Percentiles rank a stretch among this genome's conserved stretches.
Conservation (phyloP, 30 jellyfish, hydroid and myxozoan species). For the Clytia hemisphaerica region DNA sequence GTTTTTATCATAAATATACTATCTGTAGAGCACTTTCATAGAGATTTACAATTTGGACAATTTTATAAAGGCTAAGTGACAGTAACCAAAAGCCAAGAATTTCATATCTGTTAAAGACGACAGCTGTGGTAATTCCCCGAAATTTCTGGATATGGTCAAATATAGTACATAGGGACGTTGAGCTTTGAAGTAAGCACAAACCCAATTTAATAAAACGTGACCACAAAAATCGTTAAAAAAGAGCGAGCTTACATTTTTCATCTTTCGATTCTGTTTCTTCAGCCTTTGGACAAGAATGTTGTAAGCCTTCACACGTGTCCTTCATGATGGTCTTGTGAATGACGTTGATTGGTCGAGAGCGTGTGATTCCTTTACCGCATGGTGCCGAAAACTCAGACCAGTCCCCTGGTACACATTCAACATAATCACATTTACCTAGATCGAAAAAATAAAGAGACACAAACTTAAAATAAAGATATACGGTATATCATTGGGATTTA, state of each 20-base stretch:
- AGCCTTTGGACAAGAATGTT: slow-evolving; percentile 37
- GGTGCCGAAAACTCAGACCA: slow-evolving; percentile 63
- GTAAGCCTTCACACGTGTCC: slow-evolving; percentile 48
- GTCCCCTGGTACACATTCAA: slow-evolving; percentile 46
- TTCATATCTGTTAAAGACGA: too few relatives aligned
- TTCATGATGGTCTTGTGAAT: slow-evolving; percentile 34
- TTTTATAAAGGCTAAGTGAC: too few relatives aligned
- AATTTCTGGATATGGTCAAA: too few relatives aligned
- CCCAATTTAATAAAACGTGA: background rate
- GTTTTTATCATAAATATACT: too few relatives aligned
- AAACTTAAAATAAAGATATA: too few relatives aligned
- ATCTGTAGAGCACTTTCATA: too few relatives aligned
- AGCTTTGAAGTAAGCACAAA: too few relatives aligned
- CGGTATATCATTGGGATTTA: background rate
- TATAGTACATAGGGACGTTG: too few relatives aligned
- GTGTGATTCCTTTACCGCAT: slow-evolving; percentile 45
- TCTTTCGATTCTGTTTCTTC: slow-evolving; percentile 46
- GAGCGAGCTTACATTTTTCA: slow-evolving; percentile 30
- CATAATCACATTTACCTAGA: slow-evolving; percentile 48
- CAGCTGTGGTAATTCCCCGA: too few relatives aligned
- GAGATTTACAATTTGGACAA: too few relatives aligned
- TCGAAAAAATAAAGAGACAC: background rate
- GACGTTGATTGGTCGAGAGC: slow-evolving; percentile 41
- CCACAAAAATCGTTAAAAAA: background rate
- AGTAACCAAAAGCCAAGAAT: too few relatives aligned